A percentile compares a stretch with the other conserved stretches of the same genome.
Evolutionary conservation across 2,797 vertebrate species (phyloP).

Genomic region (Hoplostethus atlanticus): DNA sequence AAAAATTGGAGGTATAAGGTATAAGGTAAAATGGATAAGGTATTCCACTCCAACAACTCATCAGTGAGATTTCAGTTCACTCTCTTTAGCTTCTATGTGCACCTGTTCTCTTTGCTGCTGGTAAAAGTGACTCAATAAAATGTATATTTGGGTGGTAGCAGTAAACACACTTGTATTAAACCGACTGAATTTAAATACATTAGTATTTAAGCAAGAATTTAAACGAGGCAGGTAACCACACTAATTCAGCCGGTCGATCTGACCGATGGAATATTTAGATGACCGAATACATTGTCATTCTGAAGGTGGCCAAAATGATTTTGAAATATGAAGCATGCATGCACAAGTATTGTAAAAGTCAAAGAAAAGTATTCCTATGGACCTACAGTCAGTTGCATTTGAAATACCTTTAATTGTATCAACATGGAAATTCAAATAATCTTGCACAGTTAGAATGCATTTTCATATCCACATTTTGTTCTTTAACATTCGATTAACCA

Average conservation of each 20-base stretch:
- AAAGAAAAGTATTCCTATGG: not conserved
- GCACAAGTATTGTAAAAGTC: not conserved
- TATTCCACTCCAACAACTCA: slow-evolving; percentile 39
- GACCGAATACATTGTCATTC: not conserved
- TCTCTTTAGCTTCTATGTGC: slow-evolving; percentile 25
- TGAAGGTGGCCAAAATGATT: not conserved
- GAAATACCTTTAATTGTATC: not conserved
- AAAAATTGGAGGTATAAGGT: too few relatives aligned
- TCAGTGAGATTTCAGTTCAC: slow-evolving; percentile 25
- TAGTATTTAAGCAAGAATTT: not conserved
- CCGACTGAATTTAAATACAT: not conserved
- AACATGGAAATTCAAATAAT: not conserved
- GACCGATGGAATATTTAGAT: not conserved
- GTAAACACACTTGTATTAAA: slow-evolving; percentile 8
- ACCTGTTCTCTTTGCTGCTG: slow-evolving; percentile 32
- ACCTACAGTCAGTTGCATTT: not conserved
- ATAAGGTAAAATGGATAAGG: too few relatives aligned
- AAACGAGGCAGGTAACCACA: too few relatives aligned
- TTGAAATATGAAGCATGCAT: not conserved
- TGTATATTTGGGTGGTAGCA: not conserved
- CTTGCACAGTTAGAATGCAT: not conserved
- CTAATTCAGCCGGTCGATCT: slow-evolving; percentile 12
- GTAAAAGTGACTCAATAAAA: slow-evolving; percentile 25
- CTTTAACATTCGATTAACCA: not conserved
- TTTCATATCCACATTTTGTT: not conserved